Conservation (phyloP, 53 echinoderm and acorn worm genomes). For the Luidia sarsii region DNA sequence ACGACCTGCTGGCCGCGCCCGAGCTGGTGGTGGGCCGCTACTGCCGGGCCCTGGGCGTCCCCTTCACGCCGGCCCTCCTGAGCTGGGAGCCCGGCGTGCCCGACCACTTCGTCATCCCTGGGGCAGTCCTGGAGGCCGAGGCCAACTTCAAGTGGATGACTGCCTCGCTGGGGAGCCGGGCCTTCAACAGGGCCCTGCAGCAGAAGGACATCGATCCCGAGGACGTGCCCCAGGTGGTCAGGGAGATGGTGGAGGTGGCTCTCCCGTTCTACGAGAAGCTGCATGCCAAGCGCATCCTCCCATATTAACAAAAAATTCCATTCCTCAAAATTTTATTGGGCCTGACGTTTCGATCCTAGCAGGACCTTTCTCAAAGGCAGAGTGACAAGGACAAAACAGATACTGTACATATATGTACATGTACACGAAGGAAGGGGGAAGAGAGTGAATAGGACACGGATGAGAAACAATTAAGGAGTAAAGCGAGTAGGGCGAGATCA, state of each 20-base stretch:
- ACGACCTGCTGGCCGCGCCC: conserved; percentile 29
- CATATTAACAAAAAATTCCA: too few species aligned
- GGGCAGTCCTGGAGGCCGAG: conserved; percentile 15
- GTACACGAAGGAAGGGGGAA: too few species aligned
- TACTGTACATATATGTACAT: too few species aligned
- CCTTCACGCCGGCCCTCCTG: conserved; percentile 17
- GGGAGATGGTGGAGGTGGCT: conserved; percentile 24
- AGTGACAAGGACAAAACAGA: too few species aligned
- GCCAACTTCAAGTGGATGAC: conserved; percentile 46
- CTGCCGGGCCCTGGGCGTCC: conserved; percentile 16
- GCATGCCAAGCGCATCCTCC: conserved; percentile 27
- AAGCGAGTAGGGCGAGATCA: too few species aligned
- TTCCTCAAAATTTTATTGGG: too few species aligned
- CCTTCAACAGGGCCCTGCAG: background rate
- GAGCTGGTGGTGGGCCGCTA: conserved; percentile 17
- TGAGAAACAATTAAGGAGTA: too few species aligned
- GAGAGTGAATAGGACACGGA: too few species aligned
- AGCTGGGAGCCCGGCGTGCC: conserved; percentile 40
- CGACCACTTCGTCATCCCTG: conserved; percentile 14
- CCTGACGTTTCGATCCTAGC: too few species aligned
- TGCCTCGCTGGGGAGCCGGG: background rate
- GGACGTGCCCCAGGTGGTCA: background rate
- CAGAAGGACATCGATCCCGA: background rate
- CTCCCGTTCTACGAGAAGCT: conserved; percentile 29
- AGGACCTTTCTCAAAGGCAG: too few species aligned